Conservation (phyloP, 1,140 invertebrate genomes). For the Leguminivora glycinivorella region DNA sequence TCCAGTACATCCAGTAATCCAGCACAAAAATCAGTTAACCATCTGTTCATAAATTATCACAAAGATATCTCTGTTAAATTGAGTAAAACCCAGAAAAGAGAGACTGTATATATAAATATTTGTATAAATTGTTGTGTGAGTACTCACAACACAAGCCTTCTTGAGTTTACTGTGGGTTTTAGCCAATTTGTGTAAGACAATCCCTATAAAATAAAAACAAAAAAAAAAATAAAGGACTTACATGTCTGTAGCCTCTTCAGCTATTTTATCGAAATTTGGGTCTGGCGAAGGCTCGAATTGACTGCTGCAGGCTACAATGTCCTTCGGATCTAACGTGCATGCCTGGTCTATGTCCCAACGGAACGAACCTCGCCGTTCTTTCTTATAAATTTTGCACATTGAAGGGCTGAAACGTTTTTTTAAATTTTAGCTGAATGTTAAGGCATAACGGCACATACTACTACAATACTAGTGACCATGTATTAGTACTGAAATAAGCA, state of each 20-base stretch:
- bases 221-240: constrained; percentile 44
- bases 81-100: too few relatives aligned
- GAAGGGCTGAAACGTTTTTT: constrained; percentile 62
- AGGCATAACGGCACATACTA: neutral
- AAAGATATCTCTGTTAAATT: too few relatives aligned
- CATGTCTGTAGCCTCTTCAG: constrained; percentile 73
- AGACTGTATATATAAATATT: too few relatives aligned
- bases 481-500: neutral
- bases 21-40: too few relatives aligned
- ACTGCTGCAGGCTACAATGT: constrained; percentile 74
- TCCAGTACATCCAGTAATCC: too few relatives aligned
- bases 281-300: constrained; percentile 77
- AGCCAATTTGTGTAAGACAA: too few relatives aligned
- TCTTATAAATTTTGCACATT: constrained; percentile 77
- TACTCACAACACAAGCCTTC: too few relatives aligned
- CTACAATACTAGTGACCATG: neutral
- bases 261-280: constrained; percentile 70
- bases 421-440: constrained; percentile 4
- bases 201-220: too few relatives aligned
- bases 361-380: constrained; percentile 60
- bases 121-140: too few relatives aligned
- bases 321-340: constrained; percentile 66
- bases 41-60: too few relatives aligned
- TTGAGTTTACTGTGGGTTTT: too few relatives aligned
- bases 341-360: constrained; percentile 76